These are phyloP conservation scores for Tenualosa thibaudeaui DNA, from an alignment of 2,797 vertebrate genomes.

Conservation along the genomic window DNA sequence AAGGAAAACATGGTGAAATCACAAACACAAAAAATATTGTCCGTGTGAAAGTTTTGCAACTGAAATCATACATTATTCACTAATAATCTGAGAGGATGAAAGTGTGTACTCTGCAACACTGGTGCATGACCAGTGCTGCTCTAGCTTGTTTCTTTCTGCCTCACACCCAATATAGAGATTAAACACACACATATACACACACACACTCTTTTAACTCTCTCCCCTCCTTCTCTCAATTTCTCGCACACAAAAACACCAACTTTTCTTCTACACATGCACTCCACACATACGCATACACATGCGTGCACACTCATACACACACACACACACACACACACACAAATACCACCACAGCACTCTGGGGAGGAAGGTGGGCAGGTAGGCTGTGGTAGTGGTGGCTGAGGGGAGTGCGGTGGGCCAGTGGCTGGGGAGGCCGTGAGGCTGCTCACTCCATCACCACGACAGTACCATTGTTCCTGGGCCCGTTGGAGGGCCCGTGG, in stretches of 20 bases:
- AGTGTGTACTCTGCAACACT: not conserved
- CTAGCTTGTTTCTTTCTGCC: not conserved
- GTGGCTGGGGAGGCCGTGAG: constrained; percentile 19
- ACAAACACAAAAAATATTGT: not conserved
- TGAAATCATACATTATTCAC: not conserved
- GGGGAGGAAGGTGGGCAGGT: not conserved
- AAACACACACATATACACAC: not conserved
- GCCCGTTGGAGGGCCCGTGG: constrained; percentile 55
- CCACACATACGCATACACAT: not conserved
- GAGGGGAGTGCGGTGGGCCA: not conserved
- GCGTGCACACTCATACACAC: not conserved
- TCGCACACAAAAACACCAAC: not conserved
- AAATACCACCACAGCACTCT: not conserved
- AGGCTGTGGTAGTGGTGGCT: too few relatives aligned
- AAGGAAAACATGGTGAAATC: not conserved
- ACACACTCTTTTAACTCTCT: not conserved
- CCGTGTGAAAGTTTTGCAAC: not conserved
- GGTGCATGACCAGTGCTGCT: not conserved
- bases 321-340: not conserved
- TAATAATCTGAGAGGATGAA: not conserved
- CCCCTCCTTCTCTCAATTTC: too few relatives aligned
- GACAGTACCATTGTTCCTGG: constrained; percentile 66
- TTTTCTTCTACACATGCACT: not conserved
- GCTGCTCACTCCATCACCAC: constrained; percentile 63
- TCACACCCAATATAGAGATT: not conserved